Percentiles rank a stretch among this genome's conserved stretches.
phyloP scores from a whole-genome alignment of 2,113 vertebrate species.

The Bubo bubo region DNA sequence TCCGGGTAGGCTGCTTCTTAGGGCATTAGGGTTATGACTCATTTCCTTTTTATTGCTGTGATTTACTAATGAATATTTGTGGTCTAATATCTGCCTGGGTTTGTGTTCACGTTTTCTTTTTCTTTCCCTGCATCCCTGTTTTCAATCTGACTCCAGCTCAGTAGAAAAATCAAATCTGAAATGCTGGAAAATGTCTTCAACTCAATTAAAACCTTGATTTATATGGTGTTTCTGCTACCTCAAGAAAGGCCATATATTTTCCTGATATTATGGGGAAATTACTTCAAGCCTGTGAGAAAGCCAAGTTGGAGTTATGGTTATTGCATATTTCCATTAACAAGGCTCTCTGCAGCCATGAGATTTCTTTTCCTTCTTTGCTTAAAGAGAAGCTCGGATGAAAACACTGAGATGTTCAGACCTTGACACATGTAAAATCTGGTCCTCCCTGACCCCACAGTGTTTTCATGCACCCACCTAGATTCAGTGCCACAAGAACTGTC shows the following conservation, averaged over 20 bases:
- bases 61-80: not conserved
- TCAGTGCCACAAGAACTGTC: not conserved
- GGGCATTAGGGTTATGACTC: not conserved
- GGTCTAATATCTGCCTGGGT: not conserved
- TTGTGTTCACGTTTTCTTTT: not conserved
- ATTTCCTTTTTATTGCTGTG: not conserved
- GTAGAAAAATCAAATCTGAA: not conserved
- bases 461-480: not conserved
- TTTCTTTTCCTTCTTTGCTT: not conserved
- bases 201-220: not conserved
- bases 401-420: not conserved
- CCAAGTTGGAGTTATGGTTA: not conserved
- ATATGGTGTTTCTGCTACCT: not conserved
- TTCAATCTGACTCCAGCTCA: not conserved
- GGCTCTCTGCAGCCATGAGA: not conserved
- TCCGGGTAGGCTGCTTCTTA: not conserved
- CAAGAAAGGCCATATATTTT: not conserved
- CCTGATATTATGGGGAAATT: not conserved
- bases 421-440: not conserved
- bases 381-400: not conserved
- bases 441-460: not conserved
- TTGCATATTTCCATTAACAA: not conserved
- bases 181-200: not conserved
- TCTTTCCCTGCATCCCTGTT: not conserved
- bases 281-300: not conserved